These are phyloP conservation scores for Apostichopus japonicus DNA, from an alignment of 35 echinoderm and acorn worm species.

Conservation along the genomic window DNA sequence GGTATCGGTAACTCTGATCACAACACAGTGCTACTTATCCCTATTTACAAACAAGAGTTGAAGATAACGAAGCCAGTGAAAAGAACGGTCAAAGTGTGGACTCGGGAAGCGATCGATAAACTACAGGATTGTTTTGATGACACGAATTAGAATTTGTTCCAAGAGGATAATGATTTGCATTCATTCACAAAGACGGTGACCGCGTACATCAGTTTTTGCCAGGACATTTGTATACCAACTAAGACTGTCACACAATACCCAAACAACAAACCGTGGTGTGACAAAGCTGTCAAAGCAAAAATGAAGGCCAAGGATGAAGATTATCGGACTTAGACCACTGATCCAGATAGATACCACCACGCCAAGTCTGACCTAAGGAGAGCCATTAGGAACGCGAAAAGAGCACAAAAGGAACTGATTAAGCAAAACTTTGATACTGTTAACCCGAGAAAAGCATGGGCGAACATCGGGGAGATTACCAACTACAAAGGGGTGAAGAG, in stretches of 20 bases:
- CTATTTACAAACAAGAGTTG: conserved; percentile 40
- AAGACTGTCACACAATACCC: too few relatives aligned
- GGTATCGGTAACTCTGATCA: too few relatives aligned
- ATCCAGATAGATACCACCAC: background rate
- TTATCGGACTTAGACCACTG: too few relatives aligned
- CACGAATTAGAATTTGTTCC: conserved; percentile 39
- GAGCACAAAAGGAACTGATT: background rate
- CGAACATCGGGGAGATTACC: too few relatives aligned
- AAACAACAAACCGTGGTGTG: too few relatives aligned
- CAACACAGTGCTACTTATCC: too few relatives aligned
- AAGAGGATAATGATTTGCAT: conserved; percentile 17
- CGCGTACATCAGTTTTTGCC: conserved; percentile 48
- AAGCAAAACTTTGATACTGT: too few relatives aligned
- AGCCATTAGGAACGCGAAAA: background rate
- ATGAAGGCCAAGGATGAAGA: too few relatives aligned
- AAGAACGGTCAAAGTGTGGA: background rate
- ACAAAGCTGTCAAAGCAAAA: too few relatives aligned
- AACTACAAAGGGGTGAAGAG: too few relatives aligned
- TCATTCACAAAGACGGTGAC: conserved; percentile 46
- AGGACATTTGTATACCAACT: background rate
- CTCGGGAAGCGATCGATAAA: conserved; percentile 9
- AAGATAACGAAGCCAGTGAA: background rate
- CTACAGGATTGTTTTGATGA: conserved; percentile 40
- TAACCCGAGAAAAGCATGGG: too few relatives aligned
- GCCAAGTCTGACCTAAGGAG: background rate